Evolutionary conservation across 2,888 invertebrate species (phyloP), one percentile per base, ranked within the genome.

Genomic region (Elysia crispata): DNA sequence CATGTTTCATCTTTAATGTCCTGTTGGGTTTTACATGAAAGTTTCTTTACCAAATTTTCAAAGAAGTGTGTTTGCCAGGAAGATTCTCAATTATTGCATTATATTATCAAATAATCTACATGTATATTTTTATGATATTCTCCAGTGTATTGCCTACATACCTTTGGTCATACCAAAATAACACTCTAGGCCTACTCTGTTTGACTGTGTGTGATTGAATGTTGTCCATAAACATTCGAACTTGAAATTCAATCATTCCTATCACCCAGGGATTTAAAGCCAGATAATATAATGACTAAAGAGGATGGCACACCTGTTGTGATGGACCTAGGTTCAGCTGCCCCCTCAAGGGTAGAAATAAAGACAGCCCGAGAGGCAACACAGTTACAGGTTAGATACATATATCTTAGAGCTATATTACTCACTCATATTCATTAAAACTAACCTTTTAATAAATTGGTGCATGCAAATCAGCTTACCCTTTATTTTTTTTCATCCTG

Each of bases 221-320:
- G 30, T 15, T 49, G 23, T 49, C 6, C 11, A 60, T 31, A 20
- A 25, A 41, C 64, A 64, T 25, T 50, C 13, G 15, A 62, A 41
- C 41, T 41, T n/a, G n/a, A n/a, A n/a, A 69, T 41, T 18, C 31
- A 20, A 30, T 60, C 23, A 3, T 60, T 57, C 23, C 49, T 49
- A 15, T 62, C 23, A 30, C n/a, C 0, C 81, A 94, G 97, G 87
- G 97, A 97, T 92, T 91, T 97, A 60, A 97, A 97, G 92, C 96
- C 97, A 76, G 95, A 95, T 23, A 97, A 97, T 92, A 94, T 97
- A 84, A 94, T 97, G 86, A 91, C 97, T 33, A 94, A 94, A 28
- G 95, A 95, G 88, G 94, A 95, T 76, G 91, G 92, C 60, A 94
- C 94, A 75, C 95, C 96, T 0, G 93, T 97, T 76, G 94, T 97